Conservation (phyloP, 2,113 vertebrate genomes). For the Lethenteron camtschaticum region DNA sequence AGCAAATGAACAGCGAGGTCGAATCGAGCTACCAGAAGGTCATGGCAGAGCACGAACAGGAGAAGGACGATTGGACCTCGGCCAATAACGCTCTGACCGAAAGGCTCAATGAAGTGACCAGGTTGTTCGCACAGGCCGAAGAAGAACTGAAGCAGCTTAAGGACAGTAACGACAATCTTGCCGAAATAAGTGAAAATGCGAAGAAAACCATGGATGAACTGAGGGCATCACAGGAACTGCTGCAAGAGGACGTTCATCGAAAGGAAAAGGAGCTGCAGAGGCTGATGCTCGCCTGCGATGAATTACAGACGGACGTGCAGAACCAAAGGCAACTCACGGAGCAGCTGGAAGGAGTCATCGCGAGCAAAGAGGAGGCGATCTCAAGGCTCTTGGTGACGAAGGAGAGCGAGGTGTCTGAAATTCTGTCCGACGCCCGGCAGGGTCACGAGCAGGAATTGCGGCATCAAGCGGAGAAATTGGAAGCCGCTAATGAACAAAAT, state of each 20-base stretch:
- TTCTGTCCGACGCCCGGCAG: conserved; percentile 34
- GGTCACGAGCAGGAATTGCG: conserved; percentile 46
- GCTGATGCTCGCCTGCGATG: conserved; percentile 39
- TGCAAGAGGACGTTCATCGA: conserved; percentile 25
- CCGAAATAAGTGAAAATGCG: conserved; percentile 25
- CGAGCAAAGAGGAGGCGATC: conserved; percentile 46
- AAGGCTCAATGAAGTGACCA: conserved; percentile 21
- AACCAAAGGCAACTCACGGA: conserved; percentile 41
- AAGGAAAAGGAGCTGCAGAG: conserved; percentile 40
- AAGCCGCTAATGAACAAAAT: conserved; percentile 22
- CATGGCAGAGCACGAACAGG: conserved; percentile 22
- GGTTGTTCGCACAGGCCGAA: conserved; percentile 19
- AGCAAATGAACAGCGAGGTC: background rate
- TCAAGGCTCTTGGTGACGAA: conserved; percentile 35
- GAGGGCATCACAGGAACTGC: conserved; percentile 23
- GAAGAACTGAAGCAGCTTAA: conserved; percentile 24
- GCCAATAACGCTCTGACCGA: conserved; percentile 26
- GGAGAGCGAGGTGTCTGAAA: conserved; percentile 48
- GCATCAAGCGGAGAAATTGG: conserved; percentile 32
- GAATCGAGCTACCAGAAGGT: conserved; percentile 27
- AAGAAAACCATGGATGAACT: conserved; percentile 31
- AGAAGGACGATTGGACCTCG: conserved; percentile 24
- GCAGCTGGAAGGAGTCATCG: conserved; percentile 40
- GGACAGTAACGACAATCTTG: conserved; percentile 28
- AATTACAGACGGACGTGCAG: conserved; percentile 51